These are phyloP conservation scores for Synergus gifuensis DNA, from an alignment of 2,888 invertebrate species.

Conservation along the genomic window DNA sequence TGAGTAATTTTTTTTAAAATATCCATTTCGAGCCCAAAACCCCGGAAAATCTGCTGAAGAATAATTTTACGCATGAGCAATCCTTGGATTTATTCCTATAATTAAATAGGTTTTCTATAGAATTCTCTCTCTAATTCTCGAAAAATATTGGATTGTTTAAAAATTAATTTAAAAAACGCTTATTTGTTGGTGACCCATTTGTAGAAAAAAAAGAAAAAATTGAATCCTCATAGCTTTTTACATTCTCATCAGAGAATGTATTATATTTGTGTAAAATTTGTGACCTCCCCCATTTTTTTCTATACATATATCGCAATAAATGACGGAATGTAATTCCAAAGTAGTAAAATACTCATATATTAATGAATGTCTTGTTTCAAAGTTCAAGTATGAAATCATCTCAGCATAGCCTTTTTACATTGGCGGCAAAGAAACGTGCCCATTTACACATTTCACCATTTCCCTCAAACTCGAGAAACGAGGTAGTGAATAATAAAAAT, in stretches of 20 bases:
- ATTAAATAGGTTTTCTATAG: not conserved
- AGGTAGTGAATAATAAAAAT: slow-evolving; percentile 40
- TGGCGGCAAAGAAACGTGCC: slow-evolving; percentile 14
- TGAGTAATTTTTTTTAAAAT: not conserved
- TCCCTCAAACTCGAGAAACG: slow-evolving; percentile 22
- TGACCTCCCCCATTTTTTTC: no score
- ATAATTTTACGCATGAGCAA: not conserved
- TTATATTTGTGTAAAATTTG: no score
- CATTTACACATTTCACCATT: slow-evolving; percentile 29
- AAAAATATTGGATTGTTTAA: no score
- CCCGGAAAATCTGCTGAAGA: not conserved
- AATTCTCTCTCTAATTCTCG: not conserved
- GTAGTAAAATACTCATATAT: not conserved
- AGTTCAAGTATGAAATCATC: slow-evolving; percentile 27
- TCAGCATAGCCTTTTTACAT: slow-evolving; percentile 10
- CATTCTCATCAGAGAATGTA: no score
- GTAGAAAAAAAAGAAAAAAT: no score
- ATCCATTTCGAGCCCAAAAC: not conserved
- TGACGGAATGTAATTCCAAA: not conserved
- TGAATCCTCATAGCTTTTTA: no score
- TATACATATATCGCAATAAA: not conserved
- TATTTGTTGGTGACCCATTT: no score
- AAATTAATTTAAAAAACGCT: no score
- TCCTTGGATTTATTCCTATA: not conserved
- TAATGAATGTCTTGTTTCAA: not conserved